phyloP scores from a whole-genome alignment of 2,113 vertebrate species.

The Sylvietta virens region DNA sequence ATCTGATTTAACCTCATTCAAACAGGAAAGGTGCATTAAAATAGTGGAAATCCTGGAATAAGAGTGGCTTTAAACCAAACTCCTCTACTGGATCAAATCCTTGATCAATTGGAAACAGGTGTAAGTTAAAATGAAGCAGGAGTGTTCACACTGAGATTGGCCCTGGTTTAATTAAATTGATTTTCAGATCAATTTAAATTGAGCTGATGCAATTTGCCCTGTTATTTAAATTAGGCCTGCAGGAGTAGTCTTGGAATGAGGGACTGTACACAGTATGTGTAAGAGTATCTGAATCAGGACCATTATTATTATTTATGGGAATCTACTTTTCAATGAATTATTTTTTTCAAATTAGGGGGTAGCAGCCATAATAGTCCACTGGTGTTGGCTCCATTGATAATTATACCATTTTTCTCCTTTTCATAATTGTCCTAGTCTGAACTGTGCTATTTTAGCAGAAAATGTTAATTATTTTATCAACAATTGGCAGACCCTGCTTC shows the following conservation, averaged over 20 bases:
- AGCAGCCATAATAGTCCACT: constrained; percentile 65
- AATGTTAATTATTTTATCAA: constrained; percentile 82
- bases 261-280: not conserved
- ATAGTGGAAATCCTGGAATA: not conserved
- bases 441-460: constrained; percentile 76
- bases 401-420: constrained; percentile 74
- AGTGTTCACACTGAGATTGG: constrained; percentile 51
- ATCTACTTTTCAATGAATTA: constrained; percentile 57
- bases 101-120: constrained; percentile 47
- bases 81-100: constrained; percentile 14
- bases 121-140: constrained; percentile 53
- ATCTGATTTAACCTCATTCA: not conserved
- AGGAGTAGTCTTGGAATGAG: constrained; percentile 41
- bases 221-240: constrained; percentile 51
- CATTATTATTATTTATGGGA: constrained; percentile 73
- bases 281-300: constrained; percentile 26
- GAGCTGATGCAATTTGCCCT: constrained; percentile 45
- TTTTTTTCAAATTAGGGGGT: constrained; percentile 69
- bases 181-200: constrained; percentile 55
- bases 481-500: constrained; percentile 76
- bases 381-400: constrained; percentile 71
- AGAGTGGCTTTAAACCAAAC: not conserved
- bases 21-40: not conserved
- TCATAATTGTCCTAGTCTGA: constrained; percentile 78
- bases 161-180: constrained; percentile 53